These are phyloP conservation scores for Nephrotoma flavescens DNA, from an alignment of 2,888 invertebrate species.

Conservation along the genomic window DNA sequence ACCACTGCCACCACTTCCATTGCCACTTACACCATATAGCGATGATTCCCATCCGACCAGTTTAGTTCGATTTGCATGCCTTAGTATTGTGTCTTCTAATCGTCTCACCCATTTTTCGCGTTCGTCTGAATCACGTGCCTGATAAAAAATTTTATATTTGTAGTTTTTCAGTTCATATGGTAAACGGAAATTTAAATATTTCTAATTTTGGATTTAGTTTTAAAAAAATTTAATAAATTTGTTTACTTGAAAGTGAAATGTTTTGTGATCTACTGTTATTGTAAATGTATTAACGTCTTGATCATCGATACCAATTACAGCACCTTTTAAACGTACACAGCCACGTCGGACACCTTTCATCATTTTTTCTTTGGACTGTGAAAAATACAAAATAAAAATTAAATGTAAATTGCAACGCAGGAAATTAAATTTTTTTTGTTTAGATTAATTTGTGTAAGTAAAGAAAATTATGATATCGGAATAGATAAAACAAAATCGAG, in stretches of 20 bases:
- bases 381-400: conserved; percentile 23
- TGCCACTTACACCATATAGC: conserved; percentile 33
- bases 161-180: background rate
- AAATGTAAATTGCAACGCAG: background rate
- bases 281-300: conserved; percentile 99
- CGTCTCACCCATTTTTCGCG: conserved; percentile 93
- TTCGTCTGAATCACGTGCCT: conserved; percentile 89
- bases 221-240: background rate
- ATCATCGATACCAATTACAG: conserved; percentile 96
- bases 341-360: conserved; percentile 91
- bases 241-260: conserved; percentile 88
- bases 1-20: conserved; percentile 28
- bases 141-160: conserved; percentile 38
- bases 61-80: conserved; percentile 52
- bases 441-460: background rate
- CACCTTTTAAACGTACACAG: conserved; percentile 92
- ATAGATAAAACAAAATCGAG: background rate
- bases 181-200: background rate
- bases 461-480: background rate
- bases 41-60: conserved; percentile 27
- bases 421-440: background rate
- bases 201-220: background rate
- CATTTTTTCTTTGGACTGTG: conserved; percentile 96
- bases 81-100: conserved; percentile 82
- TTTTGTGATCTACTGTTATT: conserved; percentile 96